Evolutionary conservation across 2,113 vertebrate species (phyloP), one percentile per base, ranked within the genome.

Genomic region (Myotis brandtii): DNA sequence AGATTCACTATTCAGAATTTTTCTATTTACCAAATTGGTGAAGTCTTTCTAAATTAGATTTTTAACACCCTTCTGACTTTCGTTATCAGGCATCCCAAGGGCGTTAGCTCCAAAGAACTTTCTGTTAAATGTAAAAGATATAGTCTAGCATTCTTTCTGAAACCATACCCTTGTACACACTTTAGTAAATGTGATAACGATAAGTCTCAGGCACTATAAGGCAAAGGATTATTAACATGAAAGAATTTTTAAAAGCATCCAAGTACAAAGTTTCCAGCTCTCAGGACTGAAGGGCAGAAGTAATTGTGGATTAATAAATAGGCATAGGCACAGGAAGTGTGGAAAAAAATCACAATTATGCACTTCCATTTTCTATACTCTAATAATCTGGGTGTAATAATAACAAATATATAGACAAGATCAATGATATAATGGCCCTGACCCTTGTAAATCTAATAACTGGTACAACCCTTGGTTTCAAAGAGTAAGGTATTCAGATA

Each of bases 1-100:
- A 97, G 92, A 96, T 88, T 86, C 92, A 89, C 66, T 92, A 91
- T 95, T 97, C 88, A 92, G 94, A 95, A 95, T 89, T 97, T 95
- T 96, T 96, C 77, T 96, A 83, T 96, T 97, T 93, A 95, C 43
- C 95, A 97, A 97, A 96, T 96, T 97, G 94, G 56, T 93, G 77
- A 97, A 96, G 79, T 97, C 95, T 96, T 95, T 97, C 95, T 96
- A 97, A 98, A 97, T 96, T 95, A 95, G 85, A 97, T 97, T 96
- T 97, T 97, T 95, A 96, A 95, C 94, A 97, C 86, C 77, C 30
- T 89, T 95, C 86, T 82, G 75, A 94, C 73, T 97, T 96, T 96
- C 91, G 95, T 96, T 97, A 98, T 95, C 91, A 91, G 67, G 13
- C 67, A 40, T 92, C 91, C 46, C 91, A 95, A 91, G 91, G 89